These are phyloP conservation scores for Luperina testacea DNA, from an alignment of 2,888 invertebrate species.

Conservation along the genomic window DNA sequence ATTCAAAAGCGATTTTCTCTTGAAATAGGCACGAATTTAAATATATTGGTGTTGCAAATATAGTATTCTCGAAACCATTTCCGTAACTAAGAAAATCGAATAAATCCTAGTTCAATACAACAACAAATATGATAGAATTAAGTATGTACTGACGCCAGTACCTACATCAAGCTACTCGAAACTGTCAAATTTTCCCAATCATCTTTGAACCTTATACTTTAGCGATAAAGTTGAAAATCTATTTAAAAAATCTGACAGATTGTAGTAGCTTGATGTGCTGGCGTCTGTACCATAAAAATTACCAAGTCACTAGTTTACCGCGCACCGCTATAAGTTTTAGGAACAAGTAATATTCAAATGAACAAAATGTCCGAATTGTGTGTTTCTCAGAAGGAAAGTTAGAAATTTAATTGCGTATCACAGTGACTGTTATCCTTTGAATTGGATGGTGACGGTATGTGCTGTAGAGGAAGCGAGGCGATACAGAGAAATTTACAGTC, in stretches of 20 bases:
- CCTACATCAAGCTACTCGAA: no score
- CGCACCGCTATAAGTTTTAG: conserved; percentile 32
- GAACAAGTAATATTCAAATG: conserved; percentile 75
- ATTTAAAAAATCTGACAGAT: no score
- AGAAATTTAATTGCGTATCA: conserved; percentile 78
- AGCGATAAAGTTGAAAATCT: no score
- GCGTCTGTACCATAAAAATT: conserved; percentile 14
- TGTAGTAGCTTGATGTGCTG: no score
- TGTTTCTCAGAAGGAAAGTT: conserved; percentile 79
- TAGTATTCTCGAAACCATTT: not conserved
- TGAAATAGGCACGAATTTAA: no score
- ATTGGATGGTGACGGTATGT: conserved; percentile 64
- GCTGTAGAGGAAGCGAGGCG: conserved; percentile 32
- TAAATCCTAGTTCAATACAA: not conserved
- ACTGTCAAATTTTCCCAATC: no score
- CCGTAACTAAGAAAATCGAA: not conserved
- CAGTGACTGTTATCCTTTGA: conserved; percentile 75
- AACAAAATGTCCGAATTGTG: conserved; percentile 76
- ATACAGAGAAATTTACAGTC: not conserved
- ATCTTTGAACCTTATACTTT: no score
- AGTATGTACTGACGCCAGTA: not conserved
- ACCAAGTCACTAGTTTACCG: conserved; percentile 22
- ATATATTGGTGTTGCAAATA: no score
- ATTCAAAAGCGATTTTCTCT: no score
- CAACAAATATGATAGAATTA: not conserved